These are phyloP conservation scores for Botia kubotai DNA, from an alignment of 2,797 vertebrate species.

Conservation along the genomic window DNA sequence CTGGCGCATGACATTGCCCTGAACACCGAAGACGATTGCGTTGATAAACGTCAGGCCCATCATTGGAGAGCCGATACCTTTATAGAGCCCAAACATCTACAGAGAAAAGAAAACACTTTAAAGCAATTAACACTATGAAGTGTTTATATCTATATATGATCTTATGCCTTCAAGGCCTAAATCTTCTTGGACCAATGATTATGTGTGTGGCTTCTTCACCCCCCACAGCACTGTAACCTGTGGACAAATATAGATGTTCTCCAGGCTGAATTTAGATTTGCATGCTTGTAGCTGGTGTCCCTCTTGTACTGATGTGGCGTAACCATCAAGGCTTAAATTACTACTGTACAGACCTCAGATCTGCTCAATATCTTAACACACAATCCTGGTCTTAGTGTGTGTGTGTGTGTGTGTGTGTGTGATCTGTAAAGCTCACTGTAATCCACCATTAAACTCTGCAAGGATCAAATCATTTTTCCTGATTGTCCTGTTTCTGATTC, in stretches of 20 bases:
- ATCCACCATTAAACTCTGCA: neutral
- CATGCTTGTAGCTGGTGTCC: conserved; percentile 57
- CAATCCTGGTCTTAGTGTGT: too few relatives aligned
- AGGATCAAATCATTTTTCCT: neutral
- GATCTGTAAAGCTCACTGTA: too few relatives aligned
- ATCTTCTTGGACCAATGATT: too few relatives aligned
- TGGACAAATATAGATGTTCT: conserved; percentile 52
- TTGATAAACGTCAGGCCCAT: conserved; percentile 99
- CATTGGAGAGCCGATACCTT: conserved; percentile 96
- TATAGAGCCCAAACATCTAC: conserved; percentile 91
- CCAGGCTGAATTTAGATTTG: conserved; percentile 73
- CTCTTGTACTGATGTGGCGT: conserved; percentile 39
- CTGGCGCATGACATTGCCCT: conserved; percentile 88
- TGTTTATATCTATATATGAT: neutral
- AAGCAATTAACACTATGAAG: too few relatives aligned
- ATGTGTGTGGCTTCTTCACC: neutral
- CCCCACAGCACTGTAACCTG: conserved; percentile 1
- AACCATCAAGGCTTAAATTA: neutral
- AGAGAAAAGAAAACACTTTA: neutral
- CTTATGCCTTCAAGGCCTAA: neutral
- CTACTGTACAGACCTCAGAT: neutral
- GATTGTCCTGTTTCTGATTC: too few relatives aligned
- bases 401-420: too few relatives aligned
- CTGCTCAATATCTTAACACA: too few relatives aligned
- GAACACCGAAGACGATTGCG: conserved; percentile 94